Percentiles rank a stretch among this genome's conserved stretches.
Conservation (phyloP, 2,797 vertebrate genomes). For the Hypotaenidia philippensis region DNA sequence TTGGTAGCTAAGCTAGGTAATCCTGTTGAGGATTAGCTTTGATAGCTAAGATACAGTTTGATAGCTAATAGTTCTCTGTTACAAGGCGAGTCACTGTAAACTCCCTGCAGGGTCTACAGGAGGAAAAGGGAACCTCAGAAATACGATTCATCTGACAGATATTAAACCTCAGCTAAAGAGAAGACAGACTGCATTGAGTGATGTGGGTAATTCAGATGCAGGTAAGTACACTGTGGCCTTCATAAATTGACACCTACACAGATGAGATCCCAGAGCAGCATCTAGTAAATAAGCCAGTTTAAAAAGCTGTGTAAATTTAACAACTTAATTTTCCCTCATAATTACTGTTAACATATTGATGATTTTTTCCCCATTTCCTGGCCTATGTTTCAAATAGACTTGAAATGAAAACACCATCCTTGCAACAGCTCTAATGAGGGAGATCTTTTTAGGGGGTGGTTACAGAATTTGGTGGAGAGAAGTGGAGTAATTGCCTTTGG, state of each 20-base stretch:
- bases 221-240: not conserved
- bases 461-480: not conserved
- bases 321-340: not conserved
- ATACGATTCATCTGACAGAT: not conserved
- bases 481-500: not conserved
- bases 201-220: constrained; percentile 5
- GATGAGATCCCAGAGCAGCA: not conserved
- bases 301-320: constrained; percentile 1
- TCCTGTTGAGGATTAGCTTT: not conserved
- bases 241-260: not conserved
- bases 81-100: not conserved
- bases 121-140: not conserved
- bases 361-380: not conserved
- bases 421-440: not conserved
- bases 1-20: not conserved
- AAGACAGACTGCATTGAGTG: not conserved
- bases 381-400: not conserved
- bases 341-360: not conserved
- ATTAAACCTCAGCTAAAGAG: not conserved
- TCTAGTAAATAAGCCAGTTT: not conserved
- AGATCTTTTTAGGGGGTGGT: not conserved
- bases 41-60: not conserved
- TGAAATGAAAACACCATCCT: not conserved
- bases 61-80: not conserved
- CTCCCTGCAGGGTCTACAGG: not conserved